These are phyloP conservation scores for Meloidogyne floridensis DNA, from an alignment of 1,140 invertebrate genomes.

Conservation along the genomic window DNA sequence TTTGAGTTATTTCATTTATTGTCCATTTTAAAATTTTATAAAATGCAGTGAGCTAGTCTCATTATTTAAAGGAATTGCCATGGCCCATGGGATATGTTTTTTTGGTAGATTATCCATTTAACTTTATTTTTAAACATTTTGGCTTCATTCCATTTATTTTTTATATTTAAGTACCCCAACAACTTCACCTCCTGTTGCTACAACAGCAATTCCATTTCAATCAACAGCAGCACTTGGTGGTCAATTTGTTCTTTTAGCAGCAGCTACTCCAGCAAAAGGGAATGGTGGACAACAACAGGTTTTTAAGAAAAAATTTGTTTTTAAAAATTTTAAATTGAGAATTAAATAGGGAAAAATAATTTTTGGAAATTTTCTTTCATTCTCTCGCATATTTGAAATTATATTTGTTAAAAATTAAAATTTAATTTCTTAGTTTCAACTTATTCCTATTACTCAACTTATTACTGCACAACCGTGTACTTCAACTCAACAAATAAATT, in stretches of 20 bases:
- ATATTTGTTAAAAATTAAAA: too few relatives aligned
- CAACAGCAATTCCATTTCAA: not conserved
- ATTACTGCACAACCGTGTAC: constrained; percentile 1
- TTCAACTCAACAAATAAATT: constrained; percentile 15
- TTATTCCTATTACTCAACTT: constrained; percentile 38
- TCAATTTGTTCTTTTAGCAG: not conserved
- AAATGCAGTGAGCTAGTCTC: too few relatives aligned
- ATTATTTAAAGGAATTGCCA: too few relatives aligned
- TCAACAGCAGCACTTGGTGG: not conserved
- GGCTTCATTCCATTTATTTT: too few relatives aligned
- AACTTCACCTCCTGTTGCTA: not conserved
- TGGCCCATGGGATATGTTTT: too few relatives aligned
- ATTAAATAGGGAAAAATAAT: too few relatives aligned
- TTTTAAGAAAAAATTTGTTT: not conserved
- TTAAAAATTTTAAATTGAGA: too few relatives aligned
- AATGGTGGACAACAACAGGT: not conserved
- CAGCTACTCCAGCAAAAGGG: not conserved
- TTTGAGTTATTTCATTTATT: too few relatives aligned
- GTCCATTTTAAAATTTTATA: too few relatives aligned
- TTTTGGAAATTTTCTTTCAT: not conserved
- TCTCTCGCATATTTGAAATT: not conserved
- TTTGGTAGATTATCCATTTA: too few relatives aligned
- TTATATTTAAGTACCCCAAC: not conserved
- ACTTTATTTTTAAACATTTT: too few relatives aligned
- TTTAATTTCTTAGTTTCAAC: constrained; percentile 16